These are phyloP conservation scores for Progne subis DNA, from an alignment of 2,113 vertebrate species.

Conservation along the genomic window DNA sequence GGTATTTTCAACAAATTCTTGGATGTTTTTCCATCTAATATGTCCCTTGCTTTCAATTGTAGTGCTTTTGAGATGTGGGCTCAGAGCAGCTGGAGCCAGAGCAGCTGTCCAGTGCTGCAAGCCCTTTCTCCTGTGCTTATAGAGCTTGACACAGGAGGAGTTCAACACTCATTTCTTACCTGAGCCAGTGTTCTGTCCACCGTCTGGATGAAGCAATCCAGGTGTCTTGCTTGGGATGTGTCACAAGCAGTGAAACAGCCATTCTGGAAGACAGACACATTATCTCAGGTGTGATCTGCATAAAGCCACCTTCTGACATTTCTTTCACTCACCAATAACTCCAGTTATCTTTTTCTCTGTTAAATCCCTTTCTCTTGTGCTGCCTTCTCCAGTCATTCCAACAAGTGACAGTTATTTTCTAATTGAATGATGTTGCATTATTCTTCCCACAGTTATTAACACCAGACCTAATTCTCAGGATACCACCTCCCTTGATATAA, in stretches of 20 bases:
- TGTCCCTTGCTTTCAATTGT: not conserved
- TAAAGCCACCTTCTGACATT: not conserved
- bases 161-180: not conserved
- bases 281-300: not conserved
- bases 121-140: not conserved
- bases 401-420: not conserved
- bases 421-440: not conserved
- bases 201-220: not conserved
- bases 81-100: not conserved
- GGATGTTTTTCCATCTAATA: not conserved
- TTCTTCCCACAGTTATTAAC: not conserved
- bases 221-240: not conserved
- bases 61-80: not conserved
- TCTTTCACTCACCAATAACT: not conserved
- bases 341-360: not conserved
- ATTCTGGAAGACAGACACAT: not conserved
- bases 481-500: not conserved
- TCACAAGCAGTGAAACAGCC: accelerated
- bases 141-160: not conserved
- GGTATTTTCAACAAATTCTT: not conserved
- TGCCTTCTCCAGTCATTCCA: not conserved
- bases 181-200: not conserved
- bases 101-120: not conserved
- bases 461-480: not conserved
- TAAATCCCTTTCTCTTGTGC: not conserved